Evolutionary conservation across 2,888 invertebrate genomes (phyloP), one percentile per base, ranked within the genome.

Genomic region (Eutolmus rufibarbis): DNA sequence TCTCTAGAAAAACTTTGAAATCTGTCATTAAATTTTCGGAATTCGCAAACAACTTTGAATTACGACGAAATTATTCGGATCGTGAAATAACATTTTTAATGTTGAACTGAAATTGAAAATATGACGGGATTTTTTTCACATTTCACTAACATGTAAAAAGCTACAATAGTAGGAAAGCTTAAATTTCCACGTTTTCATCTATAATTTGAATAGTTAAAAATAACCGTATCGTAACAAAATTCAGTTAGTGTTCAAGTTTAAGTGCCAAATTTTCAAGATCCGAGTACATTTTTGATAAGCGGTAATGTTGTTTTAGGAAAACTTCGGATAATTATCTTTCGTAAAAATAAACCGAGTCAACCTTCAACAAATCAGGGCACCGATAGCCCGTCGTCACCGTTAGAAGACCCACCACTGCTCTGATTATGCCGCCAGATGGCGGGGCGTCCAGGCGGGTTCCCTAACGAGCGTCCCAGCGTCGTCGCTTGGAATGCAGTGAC

Each of bases 401-500:
- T 66, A 66, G 66, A 19, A 28, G 28, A 28, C 28, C 66, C 28
- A 66, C 66, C 28, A 66, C 14, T 23, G 28, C 9, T 8, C 23
- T 56, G 79, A 79, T 56, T 79, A 51, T 14, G 43, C 79, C 51
- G 2, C 79, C 16, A 28, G 66, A 66, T 23, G 12, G 66, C 66
- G 9, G 66, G 28, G 9, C 28, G 12, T 31, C 23, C 51, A 79
- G 23, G 19, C n/a, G 51, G 28, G 34, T 51, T 79, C 51, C 79
- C 79, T 79, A 56, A 31, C 23, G 46, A 84, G 37, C 82, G 82
- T 66, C 66, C 66, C 66, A 66, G 9, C 66, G 66, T 23, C 28
- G 19, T 66, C 12, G 28, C 66, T 66, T 66, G 82, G 74, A 85
- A 85, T 66, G 85, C 85, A 74, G 74, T 85, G 85, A 46, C 85